Evolutionary conservation across 2,113 vertebrate genomes (phyloP).

Genomic region (Hyaena hyaena): DNA sequence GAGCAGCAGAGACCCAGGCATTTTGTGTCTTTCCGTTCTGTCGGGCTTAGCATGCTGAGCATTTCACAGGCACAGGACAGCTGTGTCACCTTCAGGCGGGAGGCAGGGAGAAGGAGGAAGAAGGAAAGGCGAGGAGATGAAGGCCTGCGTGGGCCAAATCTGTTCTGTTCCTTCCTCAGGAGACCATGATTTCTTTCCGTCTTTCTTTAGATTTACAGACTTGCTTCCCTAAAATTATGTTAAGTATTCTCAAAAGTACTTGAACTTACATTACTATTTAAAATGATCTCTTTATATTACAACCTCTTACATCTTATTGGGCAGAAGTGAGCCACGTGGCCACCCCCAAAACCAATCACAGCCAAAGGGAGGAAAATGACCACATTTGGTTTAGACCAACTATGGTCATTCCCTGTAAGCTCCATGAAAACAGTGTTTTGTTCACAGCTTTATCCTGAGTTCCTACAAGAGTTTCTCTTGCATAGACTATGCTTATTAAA

Average conservation of each 20-base stretch:
- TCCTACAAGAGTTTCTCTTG: not conserved
- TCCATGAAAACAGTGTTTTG: not conserved
- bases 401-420: not conserved
- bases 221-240: not conserved
- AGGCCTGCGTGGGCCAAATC: not conserved
- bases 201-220: not conserved
- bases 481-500: not conserved
- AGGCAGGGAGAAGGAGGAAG: not conserved
- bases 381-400: not conserved
- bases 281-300: not conserved
- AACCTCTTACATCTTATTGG: not conserved
- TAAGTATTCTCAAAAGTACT: conserved; percentile 18
- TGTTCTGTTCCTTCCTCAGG: not conserved
- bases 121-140: not conserved
- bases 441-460: not conserved
- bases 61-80: not conserved
- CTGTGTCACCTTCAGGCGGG: not conserved
- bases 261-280: not conserved
- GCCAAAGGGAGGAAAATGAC: not conserved
- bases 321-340: not conserved
- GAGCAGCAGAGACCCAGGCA: not conserved
- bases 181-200: not conserved
- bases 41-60: not conserved
- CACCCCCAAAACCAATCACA: not conserved
- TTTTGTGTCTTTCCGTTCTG: not conserved